Percentiles rank a stretch among this genome's conserved stretches.
Evolutionary conservation across 2,113 vertebrate genomes (phyloP).

Genomic region (Zootoca vivipara): DNA sequence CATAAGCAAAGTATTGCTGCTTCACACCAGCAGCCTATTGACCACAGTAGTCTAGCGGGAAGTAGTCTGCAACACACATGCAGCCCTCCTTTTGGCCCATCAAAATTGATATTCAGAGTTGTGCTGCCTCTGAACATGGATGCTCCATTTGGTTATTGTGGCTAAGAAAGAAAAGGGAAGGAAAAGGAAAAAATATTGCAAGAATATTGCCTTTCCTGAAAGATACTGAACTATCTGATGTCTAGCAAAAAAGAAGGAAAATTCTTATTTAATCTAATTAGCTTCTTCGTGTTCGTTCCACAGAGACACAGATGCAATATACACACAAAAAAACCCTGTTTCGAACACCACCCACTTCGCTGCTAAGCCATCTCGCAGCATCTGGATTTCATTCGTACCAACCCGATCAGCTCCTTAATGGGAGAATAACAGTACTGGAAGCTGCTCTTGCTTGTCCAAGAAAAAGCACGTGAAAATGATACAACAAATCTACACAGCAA

Average conservation of each 20-base stretch:
- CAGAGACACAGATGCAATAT: not conserved
- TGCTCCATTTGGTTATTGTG: not conserved
- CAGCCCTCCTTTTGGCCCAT: too few relatives aligned
- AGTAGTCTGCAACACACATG: too few relatives aligned
- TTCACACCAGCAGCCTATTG: not conserved
- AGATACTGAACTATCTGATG: not conserved
- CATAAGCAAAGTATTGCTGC: not conserved
- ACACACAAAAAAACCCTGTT: not conserved
- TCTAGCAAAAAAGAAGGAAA: not conserved
- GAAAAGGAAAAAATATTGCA: not conserved
- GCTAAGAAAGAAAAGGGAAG: not conserved
- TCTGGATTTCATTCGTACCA: not conserved
- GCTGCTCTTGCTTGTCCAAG: not conserved
- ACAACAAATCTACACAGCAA: not conserved
- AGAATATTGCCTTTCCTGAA: slow-evolving; percentile 7
- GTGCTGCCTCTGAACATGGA: too few relatives aligned
- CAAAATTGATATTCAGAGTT: too few relatives aligned
- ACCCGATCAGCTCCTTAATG: not conserved
- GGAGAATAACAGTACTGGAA: not conserved
- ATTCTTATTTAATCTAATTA: slow-evolving; percentile 21
- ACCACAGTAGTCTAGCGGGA: too few relatives aligned
- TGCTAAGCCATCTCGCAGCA: not conserved
- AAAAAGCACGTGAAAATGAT: not conserved
- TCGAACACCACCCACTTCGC: not conserved
- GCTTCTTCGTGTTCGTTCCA: slow-evolving; percentile 37